Conservation (phyloP, 1,140 invertebrate genomes). For the Apis mellifera region Amel_HAv3.1 CM009935.2:4402001-4402500, state of each 20-base stretch:
- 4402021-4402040: too few species aligned
- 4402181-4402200: neutral
- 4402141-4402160: constrained; percentile 4
- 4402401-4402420: neutral
- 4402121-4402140: neutral
- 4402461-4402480: neutral
- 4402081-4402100: too few species aligned
- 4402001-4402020: too few species aligned
- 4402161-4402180: constrained; percentile 24
- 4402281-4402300: neutral
- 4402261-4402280: neutral
- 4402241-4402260: neutral
- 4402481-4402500: neutral
- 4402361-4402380: constrained; percentile 4
- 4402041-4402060: too few species aligned
- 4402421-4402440: neutral
- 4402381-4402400: neutral
- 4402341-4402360: neutral
- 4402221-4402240: constrained; percentile 24
- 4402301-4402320: too few species aligned
- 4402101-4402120: neutral
- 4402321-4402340: neutral
- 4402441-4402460: constrained; percentile 7
- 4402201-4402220: constrained; percentile 22
- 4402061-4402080: neutral